phyloP scores from a whole-genome alignment of 1,140 invertebrate species.

The Varroa destructor region DNA sequence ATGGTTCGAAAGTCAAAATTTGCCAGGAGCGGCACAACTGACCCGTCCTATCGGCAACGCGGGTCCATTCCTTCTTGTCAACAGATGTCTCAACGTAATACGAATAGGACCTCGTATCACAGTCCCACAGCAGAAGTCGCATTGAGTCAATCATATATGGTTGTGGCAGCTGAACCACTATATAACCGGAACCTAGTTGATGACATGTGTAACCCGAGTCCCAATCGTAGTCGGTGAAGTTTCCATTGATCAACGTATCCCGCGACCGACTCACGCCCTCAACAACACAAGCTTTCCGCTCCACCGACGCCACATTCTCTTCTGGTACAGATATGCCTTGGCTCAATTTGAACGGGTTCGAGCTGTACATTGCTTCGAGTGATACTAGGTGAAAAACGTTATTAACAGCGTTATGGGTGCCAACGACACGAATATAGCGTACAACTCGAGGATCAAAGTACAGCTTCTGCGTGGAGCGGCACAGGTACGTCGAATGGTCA shows the following conservation, averaged over 20 bases:
- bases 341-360: constrained; percentile 54
- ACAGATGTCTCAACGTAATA: constrained; percentile 90
- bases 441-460: constrained; percentile 81
- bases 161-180: constrained; percentile 86
- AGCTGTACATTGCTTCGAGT: constrained; percentile 73
- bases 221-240: constrained; percentile 90
- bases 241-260: constrained; percentile 90
- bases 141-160: constrained; percentile 84
- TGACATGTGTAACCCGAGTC: constrained; percentile 97
- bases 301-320: constrained; percentile 79
- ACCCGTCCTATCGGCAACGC: constrained; percentile 61
- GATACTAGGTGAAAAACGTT: constrained; percentile 85
- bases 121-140: constrained; percentile 88
- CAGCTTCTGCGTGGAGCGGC: constrained; percentile 88
- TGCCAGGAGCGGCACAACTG: constrained; percentile 74
- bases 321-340: constrained; percentile 56
- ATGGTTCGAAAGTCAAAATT: constrained; percentile 60
- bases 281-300: constrained; percentile 73
- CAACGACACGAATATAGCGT: constrained; percentile 70
- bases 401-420: constrained; percentile 86
- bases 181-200: constrained; percentile 85
- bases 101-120: constrained; percentile 86
- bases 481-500: constrained; percentile 78
- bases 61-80: constrained; percentile 78
- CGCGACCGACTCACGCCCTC: constrained; percentile 82